These are phyloP conservation scores for mouse (Mus musculus) DNA, from an alignment of 2,113 vertebrate genomes.

Conservation along the genomic window DNA sequence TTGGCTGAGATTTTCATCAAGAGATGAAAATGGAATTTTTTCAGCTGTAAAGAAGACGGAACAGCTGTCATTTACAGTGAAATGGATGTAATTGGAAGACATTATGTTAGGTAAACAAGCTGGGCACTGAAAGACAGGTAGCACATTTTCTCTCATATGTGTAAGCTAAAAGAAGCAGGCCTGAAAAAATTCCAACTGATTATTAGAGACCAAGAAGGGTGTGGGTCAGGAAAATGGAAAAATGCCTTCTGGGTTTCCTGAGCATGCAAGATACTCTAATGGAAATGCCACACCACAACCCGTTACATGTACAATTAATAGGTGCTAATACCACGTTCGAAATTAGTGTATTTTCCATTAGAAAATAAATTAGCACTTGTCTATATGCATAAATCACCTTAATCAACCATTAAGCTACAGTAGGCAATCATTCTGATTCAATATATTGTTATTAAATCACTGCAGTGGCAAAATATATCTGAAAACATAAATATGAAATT, in stretches of 20 bases:
- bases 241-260: neutral
- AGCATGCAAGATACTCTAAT: too few species aligned
- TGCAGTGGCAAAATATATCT: neutral
- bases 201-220: neutral
- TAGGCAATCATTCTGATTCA: neutral
- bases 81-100: neutral
- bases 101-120: neutral
- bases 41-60: neutral
- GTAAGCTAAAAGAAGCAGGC: neutral
- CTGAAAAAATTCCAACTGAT: neutral
- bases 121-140: neutral
- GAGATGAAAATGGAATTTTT: neutral
- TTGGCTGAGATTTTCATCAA: neutral
- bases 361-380: neutral
- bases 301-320: neutral
- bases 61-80: neutral
- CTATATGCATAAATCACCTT: neutral
- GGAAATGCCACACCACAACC: fast-evolving
- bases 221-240: neutral
- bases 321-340: neutral
- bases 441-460: neutral
- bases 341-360: neutral
- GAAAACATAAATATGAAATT: neutral
- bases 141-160: neutral
- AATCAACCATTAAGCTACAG: neutral